Evolutionary conservation across 2,888 invertebrate species (phyloP).

Genomic region (Hemistola chrysoprasaria): DNA sequence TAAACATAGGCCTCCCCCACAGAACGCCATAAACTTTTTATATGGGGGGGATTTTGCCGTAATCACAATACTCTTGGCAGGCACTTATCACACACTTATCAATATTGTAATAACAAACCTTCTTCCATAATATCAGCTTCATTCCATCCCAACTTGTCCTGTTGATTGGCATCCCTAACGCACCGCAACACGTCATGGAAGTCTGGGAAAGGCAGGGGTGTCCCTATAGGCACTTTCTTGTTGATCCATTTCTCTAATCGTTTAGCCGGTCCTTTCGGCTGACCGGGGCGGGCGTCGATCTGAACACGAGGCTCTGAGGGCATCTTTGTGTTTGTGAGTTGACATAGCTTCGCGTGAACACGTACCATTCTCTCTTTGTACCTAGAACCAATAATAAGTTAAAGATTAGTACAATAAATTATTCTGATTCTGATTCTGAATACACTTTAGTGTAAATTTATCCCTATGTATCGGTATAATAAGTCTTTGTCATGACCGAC

Average conservation of each 20-base stretch:
- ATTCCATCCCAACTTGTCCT: slow-evolving; percentile 65
- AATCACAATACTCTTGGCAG: too few relatives aligned
- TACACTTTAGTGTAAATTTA: too few relatives aligned
- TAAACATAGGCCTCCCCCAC: too few relatives aligned
- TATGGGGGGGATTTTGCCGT: too few relatives aligned
- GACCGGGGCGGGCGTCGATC: slow-evolving; percentile 59
- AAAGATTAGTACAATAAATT: too few relatives aligned
- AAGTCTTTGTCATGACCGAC: too few relatives aligned
- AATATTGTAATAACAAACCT: slow-evolving; percentile 61
- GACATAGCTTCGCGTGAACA: slow-evolving; percentile 84
- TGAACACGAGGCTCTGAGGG: slow-evolving; percentile 67
- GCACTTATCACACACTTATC: too few relatives aligned
- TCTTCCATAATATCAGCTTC: slow-evolving; percentile 71
- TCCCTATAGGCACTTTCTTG: slow-evolving; percentile 66
- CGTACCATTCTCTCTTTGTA: slow-evolving; percentile 73
- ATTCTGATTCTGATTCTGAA: too few relatives aligned
- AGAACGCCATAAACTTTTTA: too few relatives aligned
- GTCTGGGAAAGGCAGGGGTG: slow-evolving; percentile 74
- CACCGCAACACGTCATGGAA: slow-evolving; percentile 78
- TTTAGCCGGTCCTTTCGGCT: slow-evolving; percentile 63
- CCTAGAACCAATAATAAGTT: slow-evolving; percentile 38
- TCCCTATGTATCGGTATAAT: too few relatives aligned
- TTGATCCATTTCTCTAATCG: slow-evolving; percentile 69
- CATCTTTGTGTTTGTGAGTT: slow-evolving; percentile 81
- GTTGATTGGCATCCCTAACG: slow-evolving; percentile 64